Evolutionary conservation across 2,113 vertebrate genomes (phyloP).

Genomic region (Pollachius pollachius): DNA sequence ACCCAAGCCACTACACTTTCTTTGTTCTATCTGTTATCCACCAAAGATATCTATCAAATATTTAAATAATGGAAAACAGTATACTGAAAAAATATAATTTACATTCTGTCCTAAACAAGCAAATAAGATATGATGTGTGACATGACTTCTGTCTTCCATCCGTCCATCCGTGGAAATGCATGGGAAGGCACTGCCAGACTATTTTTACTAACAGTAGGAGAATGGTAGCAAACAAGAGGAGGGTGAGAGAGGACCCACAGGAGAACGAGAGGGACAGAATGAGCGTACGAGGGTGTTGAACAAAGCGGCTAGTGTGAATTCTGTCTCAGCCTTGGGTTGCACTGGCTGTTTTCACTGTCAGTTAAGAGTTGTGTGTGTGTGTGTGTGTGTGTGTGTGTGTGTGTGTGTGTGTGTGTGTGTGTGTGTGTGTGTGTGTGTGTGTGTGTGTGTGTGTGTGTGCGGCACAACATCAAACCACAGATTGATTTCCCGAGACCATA

Average conservation of each 20-base stretch:
- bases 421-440: no score
- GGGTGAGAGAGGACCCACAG: slow-evolving; percentile 36
- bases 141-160: slow-evolving; percentile 46
- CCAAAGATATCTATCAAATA: no score
- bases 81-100: neutral
- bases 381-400: no score
- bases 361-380: no score
- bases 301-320: neutral
- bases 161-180: neutral
- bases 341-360: neutral
- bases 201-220: slow-evolving; percentile 68
- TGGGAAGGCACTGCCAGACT: slow-evolving; percentile 47
- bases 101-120: slow-evolving; percentile 35
- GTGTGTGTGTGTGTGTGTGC: slow-evolving; percentile 21
- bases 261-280: slow-evolving; percentile 45
- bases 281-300: slow-evolving; percentile 31
- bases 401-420: no score
- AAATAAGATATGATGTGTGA: slow-evolving; percentile 47
- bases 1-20: no score
- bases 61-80: neutral
- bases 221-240: slow-evolving; percentile 43
- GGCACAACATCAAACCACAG: neutral
- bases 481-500: no score
- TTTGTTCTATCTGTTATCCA: no score
- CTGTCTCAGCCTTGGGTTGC: neutral